Evolutionary conservation across 2,113 vertebrate species (phyloP), one percentile per base, ranked within the genome.

Genomic region (Acanthochromis polyacanthus): DNA sequence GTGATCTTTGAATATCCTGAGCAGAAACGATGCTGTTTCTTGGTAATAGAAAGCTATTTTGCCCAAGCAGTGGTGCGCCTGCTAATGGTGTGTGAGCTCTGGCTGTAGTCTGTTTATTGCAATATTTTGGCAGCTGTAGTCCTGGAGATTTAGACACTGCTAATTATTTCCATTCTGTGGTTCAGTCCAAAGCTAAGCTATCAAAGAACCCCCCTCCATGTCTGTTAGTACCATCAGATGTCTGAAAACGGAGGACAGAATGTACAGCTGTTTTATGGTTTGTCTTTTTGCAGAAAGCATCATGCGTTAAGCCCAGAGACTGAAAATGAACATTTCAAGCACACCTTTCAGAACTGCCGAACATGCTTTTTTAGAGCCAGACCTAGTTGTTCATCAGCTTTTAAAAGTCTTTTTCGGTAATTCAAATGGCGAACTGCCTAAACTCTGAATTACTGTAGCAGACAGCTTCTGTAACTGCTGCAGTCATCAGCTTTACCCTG

Each of bases 81-180:
- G 50, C 70, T 79, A 69, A 57, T 80, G n/a, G 64, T 80, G 79
- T 87, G 67, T 61, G 60, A 89, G 88, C 78, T 83, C 81, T 84
- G 87, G 71, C 75, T 88, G 55, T 45, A 82, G 63, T 72, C 74
- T 84, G 89, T 93, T 92, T 90, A 89, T 80, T 85, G 75, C 71
- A 71, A 69, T 89, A 86, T 90, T 84, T 90, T 91, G 88, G 87
- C 90, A 87, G 89, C 9, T 45, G 79, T 88, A 86, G 23, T 79
- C 86, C 88, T 88, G 84, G 90, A 91, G 82, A 92, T 78, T 32
- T 73, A 81, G 78, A 80, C 78, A 45, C 60, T 68, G 61, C 77
- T 89, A 91, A 94, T 93, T 88, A 84, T 92, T 93, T 92, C 92
- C 92, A 92, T 86, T 87, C 83, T 85, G 53, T 59, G 52, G 43